A percentile compares a stretch with the other conserved stretches of the same genome.
phyloP scores from a whole-genome alignment of 2,113 vertebrate species.

The Bos indicus region DNA sequence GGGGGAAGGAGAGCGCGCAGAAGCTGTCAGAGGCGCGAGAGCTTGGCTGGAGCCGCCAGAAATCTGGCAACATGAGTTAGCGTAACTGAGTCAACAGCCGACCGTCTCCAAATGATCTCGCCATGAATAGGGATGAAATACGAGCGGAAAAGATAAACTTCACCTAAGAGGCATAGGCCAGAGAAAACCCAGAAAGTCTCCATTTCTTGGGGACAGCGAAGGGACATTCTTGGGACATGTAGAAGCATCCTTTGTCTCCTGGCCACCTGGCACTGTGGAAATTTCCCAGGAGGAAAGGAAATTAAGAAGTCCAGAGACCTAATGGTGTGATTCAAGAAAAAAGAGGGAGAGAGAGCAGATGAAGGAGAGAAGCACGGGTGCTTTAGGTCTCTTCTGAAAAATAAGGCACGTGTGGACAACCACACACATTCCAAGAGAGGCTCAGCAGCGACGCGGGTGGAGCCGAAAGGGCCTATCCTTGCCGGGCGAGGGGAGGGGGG shows the following conservation, averaged over 20 bases:
- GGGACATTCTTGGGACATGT: not conserved
- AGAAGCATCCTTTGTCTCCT: constrained; percentile 35
- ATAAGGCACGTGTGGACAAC: rapidly evolving
- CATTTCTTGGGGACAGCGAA: not conserved
- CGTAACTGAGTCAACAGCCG: constrained; percentile 84
- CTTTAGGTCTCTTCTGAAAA: rapidly evolving
- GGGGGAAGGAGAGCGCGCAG: constrained; percentile 90
- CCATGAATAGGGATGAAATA: constrained; percentile 43
- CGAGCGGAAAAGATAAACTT: constrained; percentile 72
- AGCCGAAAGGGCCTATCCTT: no score
- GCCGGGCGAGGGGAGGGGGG: not conserved
- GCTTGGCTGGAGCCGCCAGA: constrained; percentile 94
- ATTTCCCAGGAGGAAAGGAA: constrained; percentile 29
- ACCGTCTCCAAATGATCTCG: constrained; percentile 82
- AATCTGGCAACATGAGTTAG: constrained; percentile 92
- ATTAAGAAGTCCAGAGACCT: not conserved
- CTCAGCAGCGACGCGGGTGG: rapidly evolving
- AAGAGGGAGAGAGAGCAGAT: not conserved
- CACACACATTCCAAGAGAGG: rapidly evolving
- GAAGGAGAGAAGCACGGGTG: not conserved
- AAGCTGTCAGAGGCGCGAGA: constrained; percentile 89
- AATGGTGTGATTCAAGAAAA: not conserved
- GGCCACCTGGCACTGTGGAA: not conserved
- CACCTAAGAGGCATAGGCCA: constrained; percentile 70
- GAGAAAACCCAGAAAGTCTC: constrained; percentile 46